Evolutionary conservation across 1,140 invertebrate genomes (phyloP).

Genomic region (Formica exsecta): DNA sequence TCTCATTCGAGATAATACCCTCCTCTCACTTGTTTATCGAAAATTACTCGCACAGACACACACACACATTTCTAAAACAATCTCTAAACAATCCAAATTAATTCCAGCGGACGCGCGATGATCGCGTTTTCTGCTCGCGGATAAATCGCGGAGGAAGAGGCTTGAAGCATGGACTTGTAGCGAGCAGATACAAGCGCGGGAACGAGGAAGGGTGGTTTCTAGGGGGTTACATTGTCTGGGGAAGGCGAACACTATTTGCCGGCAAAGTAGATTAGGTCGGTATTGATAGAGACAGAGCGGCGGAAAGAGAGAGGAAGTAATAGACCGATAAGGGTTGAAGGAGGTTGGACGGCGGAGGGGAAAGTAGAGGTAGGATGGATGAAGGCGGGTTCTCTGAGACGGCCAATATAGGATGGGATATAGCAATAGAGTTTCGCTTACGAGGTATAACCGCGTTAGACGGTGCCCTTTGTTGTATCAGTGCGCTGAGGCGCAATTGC

Average conservation of each 20-base stretch:
- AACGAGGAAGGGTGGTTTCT: conserved; percentile 44
- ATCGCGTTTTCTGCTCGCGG: conserved; percentile 50
- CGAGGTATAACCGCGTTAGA: conserved; percentile 81
- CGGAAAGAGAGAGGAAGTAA: conserved; percentile 64
- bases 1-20: conserved; percentile 18
- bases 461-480: conserved; percentile 83
- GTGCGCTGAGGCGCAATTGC: conserved; percentile 81
- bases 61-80: conserved; percentile 23
- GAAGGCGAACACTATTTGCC: conserved; percentile 82
- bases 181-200: conserved; percentile 41
- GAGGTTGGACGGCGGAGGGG: conserved; percentile 63
- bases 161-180: conserved; percentile 12
- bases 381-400: conserved; percentile 71
- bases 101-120: conserved; percentile 55
- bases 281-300: conserved; percentile 81
- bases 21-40: not conserved
- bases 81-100: conserved; percentile 56
- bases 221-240: conserved; percentile 76
- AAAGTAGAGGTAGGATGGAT: conserved; percentile 60
- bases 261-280: conserved; percentile 82
- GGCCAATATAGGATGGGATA: conserved; percentile 80
- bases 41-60: conserved; percentile 34
- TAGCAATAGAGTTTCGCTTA: conserved; percentile 83
- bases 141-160: conserved; percentile 10
- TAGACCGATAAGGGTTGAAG: conserved; percentile 58